Base-by-base conservation (phyloP, 2,113 vertebrate species). In the Elachura formosa region DNA sequence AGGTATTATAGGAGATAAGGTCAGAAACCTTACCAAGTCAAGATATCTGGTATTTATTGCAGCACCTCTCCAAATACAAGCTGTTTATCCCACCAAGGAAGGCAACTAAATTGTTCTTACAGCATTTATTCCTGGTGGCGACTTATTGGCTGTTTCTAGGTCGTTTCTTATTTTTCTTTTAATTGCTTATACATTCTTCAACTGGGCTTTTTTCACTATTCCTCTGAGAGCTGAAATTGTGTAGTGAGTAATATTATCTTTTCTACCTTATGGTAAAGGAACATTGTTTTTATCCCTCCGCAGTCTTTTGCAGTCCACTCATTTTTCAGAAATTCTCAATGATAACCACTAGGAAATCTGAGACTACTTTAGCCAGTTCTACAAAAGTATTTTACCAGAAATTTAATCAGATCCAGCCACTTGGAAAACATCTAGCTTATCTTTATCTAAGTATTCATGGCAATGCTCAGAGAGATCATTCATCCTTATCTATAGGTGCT, bases 401-500 rank as follows among this genome's bases (percentile, higher is more conserved):
- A 91, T 56, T 93, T 85, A 90, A 87, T 93, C 83, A 91, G 62
- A 68, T 54, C 2, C 20, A 73, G 62, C 23, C 58, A 61, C 59
- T 87, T 79, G 38, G 66, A 94, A 94, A 96, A 66, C 49, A 93
- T 66, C 48, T 91, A 87, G 62, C 80, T 91, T 94, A 74, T 89
- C 76, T 78, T 84, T 91, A 75, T 72, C 56, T 77, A 38, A 76
- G 74, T 79, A 73, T 83, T 93, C 93, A 41, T 25, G 54, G 22
- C 14, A 6, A 23, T 79, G 62, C 49, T 91, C 77, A 18, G 33
- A 43, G 81, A 79, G 36, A 93, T 73, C 78, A 41, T 91, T 91
- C 69, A 41, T 90, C 71, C 71, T 89, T 96, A 96, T 91, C 85
- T 94, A 41, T 68, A 91, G 74, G 54, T 94, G 54, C 91, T 95